These are phyloP conservation scores for Bambusicola thoracicus DNA, from an alignment of 2,113 vertebrate genomes.

Conservation along the genomic window DNA sequence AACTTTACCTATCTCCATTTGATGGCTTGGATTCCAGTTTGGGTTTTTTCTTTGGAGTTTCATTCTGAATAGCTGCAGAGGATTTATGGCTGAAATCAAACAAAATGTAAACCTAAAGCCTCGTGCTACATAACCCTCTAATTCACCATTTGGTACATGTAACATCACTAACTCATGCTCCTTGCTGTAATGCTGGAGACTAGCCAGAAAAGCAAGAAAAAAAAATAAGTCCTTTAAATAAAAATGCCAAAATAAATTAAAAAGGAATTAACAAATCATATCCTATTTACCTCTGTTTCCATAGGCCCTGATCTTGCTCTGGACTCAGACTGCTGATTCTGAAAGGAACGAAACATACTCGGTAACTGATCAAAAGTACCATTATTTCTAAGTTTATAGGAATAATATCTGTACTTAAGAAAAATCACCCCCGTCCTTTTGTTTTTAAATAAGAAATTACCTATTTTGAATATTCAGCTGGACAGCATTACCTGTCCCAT, in stretches of 20 bases:
- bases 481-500: neutral
- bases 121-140: constrained; percentile 46
- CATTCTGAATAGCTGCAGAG: constrained; percentile 96
- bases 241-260: neutral
- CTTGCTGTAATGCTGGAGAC: constrained; percentile 27
- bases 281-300: constrained; percentile 94
- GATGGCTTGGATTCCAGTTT: constrained; percentile 99
- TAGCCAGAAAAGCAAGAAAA: constrained; percentile 27
- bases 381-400: neutral
- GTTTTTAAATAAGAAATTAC: neutral
- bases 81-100: constrained; percentile 95
- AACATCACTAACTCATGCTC: constrained; percentile 50
- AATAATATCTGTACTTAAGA: neutral
- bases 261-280: constrained; percentile 29
- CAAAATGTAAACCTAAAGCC: constrained; percentile 65
- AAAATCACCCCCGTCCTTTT: neutral
- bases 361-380: neutral
- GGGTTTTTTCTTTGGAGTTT: constrained; percentile 99
- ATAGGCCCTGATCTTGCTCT: constrained; percentile 96
- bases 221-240: neutral
- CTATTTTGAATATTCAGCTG: neutral
- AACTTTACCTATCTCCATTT: constrained; percentile 97
- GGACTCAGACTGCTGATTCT: constrained; percentile 96
- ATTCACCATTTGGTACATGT: constrained; percentile 30
- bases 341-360: constrained; percentile 64